Percentiles rank a stretch among this genome's conserved stretches.
phyloP scores from a whole-genome alignment of 2,888 invertebrate genomes.

The Oscheius onirici region DNA sequence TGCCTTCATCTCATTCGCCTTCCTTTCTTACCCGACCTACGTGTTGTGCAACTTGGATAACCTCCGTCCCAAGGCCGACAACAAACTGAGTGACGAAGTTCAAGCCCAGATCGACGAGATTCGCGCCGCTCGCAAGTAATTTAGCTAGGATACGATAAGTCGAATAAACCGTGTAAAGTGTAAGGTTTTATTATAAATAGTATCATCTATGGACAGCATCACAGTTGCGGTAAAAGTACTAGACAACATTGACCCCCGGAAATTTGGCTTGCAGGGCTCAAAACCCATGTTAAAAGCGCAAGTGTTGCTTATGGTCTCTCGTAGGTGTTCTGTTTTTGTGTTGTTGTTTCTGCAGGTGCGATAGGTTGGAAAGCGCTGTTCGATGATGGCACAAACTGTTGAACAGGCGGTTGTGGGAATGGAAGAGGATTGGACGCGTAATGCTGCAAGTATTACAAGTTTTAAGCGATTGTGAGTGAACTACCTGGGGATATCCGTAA shows the following conservation, averaged over 20 bases:
- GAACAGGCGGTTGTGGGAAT: conserved; percentile 37
- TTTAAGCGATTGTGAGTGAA: background rate
- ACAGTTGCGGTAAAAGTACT: background rate
- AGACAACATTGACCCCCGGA: background rate
- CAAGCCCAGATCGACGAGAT: conserved; percentile 65
- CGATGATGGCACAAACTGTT: conserved; percentile 43
- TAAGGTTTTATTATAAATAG: background rate
- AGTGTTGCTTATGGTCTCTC: conserved; percentile 7
- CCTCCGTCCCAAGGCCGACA: conserved; percentile 62
- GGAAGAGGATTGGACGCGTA: conserved; percentile 42
- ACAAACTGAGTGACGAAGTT: conserved; percentile 60
- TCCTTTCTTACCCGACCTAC: conserved; percentile 68
- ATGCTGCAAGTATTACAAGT: conserved; percentile 31
- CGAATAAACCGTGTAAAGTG: conserved; percentile 24
- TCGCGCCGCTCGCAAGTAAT: conserved; percentile 55
- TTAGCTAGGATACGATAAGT: conserved; percentile 12
- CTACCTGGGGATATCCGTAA: conserved; percentile 13
- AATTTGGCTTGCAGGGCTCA: background rate
- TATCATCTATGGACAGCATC: no score
- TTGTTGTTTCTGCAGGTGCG: background rate
- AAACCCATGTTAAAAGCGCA: background rate
- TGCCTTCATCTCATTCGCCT: conserved; percentile 56
- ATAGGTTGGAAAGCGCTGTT: conserved; percentile 51
- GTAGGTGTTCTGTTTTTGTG: background rate
- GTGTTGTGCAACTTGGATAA: conserved; percentile 65